Evolutionary conservation across 2,113 vertebrate genomes (phyloP).

Genomic region (Stegostoma tigrinum): DNA sequence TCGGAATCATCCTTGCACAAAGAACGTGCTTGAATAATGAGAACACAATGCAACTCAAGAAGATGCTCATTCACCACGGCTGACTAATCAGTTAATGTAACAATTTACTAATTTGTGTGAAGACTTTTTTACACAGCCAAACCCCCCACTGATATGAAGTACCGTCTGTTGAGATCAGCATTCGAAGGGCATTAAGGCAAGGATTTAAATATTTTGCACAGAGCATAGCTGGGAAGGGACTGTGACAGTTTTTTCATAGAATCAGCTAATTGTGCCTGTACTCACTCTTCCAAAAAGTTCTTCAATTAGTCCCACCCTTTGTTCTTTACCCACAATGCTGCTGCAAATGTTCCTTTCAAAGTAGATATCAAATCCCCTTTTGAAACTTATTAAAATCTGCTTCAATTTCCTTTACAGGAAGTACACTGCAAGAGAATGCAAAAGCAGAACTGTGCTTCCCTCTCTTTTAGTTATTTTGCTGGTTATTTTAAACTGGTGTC

Average conservation of each 20-base stretch:
- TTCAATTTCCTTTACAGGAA: neutral
- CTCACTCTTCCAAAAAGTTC: neutral
- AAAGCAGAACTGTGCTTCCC: neutral
- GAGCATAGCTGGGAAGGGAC: neutral
- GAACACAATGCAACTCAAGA: neutral
- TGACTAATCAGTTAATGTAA: neutral
- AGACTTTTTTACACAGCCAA: neutral
- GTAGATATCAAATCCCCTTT: neutral
- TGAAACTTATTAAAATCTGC: neutral
- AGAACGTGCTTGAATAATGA: neutral
- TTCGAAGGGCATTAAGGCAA: neutral
- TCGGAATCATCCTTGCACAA: neutral
- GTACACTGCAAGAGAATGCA: neutral
- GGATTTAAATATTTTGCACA: neutral
- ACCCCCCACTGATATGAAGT: neutral
- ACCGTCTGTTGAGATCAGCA: neutral
- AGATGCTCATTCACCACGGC: neutral
- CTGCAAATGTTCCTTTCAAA: too few species aligned
- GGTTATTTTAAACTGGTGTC: neutral
- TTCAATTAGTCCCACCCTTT: neutral
- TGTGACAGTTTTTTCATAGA: neutral
- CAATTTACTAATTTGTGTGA: neutral
- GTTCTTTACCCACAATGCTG: neutral
- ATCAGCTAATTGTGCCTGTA: neutral
- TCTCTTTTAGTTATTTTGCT: neutral